Percentiles rank a stretch among this genome's conserved stretches.
Evolutionary conservation across 2,797 vertebrate species (phyloP).

Genomic region (Pantherophis alleghaniensis): DNA sequence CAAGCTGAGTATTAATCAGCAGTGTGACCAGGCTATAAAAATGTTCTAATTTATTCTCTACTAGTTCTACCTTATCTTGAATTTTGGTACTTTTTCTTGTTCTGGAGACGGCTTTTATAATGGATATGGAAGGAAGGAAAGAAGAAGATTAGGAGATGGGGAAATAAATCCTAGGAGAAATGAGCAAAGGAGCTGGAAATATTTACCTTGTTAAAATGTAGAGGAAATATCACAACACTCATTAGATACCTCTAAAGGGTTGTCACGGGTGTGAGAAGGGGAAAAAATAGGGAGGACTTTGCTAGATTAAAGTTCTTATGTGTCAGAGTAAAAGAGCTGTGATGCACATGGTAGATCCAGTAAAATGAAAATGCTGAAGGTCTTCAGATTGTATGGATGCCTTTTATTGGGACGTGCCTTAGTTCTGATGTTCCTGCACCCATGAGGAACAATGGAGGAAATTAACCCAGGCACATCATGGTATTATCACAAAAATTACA

Average conservation of each 20-base stretch:
- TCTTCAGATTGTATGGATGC: not conserved
- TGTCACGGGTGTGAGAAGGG: not conserved
- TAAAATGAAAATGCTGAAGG: not conserved
- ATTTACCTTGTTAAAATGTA: not conserved
- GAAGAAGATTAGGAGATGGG: not conserved
- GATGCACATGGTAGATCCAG: not conserved
- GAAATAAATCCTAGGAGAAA: not conserved
- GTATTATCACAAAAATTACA: not conserved
- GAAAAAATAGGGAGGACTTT: not conserved
- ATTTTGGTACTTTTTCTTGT: not conserved
- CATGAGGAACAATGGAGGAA: not conserved
- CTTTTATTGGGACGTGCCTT: not conserved
- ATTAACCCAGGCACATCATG: not conserved
- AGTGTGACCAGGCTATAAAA: not conserved
- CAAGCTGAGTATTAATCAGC: not conserved
- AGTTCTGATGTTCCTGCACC: not conserved
- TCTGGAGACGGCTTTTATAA: not conserved
- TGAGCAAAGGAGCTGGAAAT: not conserved
- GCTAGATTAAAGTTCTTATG: not conserved
- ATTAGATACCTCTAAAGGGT: not conserved
- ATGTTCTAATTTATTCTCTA: slow-evolving; percentile 1
- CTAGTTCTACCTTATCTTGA: not conserved
- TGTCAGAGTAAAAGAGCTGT: not conserved
- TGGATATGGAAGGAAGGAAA: not conserved
- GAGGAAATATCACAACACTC: not conserved